phyloP scores from a whole-genome alignment of 2,797 vertebrate species.

The Cottoperca gobio region DNA sequence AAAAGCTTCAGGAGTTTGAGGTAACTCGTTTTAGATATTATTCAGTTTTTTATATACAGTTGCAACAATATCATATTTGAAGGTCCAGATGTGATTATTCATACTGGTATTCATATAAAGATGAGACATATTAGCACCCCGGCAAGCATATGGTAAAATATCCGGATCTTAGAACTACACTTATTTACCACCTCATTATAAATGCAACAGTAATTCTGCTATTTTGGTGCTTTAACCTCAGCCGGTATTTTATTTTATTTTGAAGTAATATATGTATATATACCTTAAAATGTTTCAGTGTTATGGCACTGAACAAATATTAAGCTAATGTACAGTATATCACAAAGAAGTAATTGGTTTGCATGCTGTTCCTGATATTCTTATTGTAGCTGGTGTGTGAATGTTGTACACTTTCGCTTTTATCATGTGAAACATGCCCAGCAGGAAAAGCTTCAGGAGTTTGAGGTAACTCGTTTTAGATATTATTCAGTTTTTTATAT shows the following conservation, averaged over 20 bases:
- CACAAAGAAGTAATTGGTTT: slow-evolving; percentile 2
- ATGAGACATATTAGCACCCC: too few species aligned
- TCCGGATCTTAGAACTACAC: too few species aligned
- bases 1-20: slow-evolving; percentile 23
- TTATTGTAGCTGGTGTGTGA: not conserved
- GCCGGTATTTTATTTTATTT: slow-evolving; percentile 14
- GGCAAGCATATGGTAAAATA: too few species aligned
- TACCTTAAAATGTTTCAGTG: slow-evolving; percentile 10
- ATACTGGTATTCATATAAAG: too few species aligned
- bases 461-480: slow-evolving; percentile 30
- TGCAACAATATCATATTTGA: too few species aligned
- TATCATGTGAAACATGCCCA: slow-evolving; percentile 3
- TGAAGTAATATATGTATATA: not conserved
- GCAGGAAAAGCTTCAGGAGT: slow-evolving; percentile 12
- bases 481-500: slow-evolving; percentile 30
- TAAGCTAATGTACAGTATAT: not conserved
- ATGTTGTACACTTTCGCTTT: slow-evolving; percentile 6
- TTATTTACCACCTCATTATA: too few species aligned
- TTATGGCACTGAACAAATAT: slow-evolving; percentile 1
- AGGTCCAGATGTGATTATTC: too few species aligned
- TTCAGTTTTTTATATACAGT: slow-evolving; percentile 37
- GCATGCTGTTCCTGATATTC: not conserved
- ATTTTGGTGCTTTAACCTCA: slow-evolving; percentile 14
- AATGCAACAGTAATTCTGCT: too few species aligned
- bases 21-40: slow-evolving; percentile 29